Base-by-base conservation (phyloP, 1,140 invertebrate species). In the Zaprionus capensis region DNA sequence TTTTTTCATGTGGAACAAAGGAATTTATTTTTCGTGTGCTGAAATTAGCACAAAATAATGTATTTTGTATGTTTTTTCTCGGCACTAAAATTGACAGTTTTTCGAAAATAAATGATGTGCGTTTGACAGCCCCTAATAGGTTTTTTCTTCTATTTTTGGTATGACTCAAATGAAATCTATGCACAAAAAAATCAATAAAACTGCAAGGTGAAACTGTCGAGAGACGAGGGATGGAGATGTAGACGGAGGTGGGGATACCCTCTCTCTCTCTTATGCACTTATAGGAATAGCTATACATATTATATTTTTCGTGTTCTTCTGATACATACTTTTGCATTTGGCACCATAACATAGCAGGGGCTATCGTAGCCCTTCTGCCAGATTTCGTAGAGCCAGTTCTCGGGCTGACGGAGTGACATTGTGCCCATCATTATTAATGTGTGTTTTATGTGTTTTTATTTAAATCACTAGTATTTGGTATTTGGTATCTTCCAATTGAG, bases 281-380 rank as follows among this genome's bases (percentile, higher is more conserved):
- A 73, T 73, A 56, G 62, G 64, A 28, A 70, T 63, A 68, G 62
- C 62, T 82, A 66, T 74, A 77, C 62, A 53, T 38, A 68, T 3
- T 44, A 7, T 44, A 44, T 51, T 44, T 34, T 34, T 55, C 2
- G 46, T 17, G 28, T 53, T 74, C 70, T n/a, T 44, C n/a, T 57
- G 58, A 84, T 93, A 94, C 94, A 92, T 94, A 95, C 94, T 94
- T 94, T 94, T 93, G 94, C 92, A 94, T 95, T 94, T 83, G 94
- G 94, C 85, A 95, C 94, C 93, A 95, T 95, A 76, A 95, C 94
- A 90, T 95, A 95, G 94, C 94, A 95, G 86, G 94, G 94, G 66
- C 95, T 94, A 75, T 94, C 93, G 73, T 94, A 93, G 77, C 95
- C 94, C 88, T 94, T 94, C 82, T 95, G 94, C 92, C 94, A 94